Evolutionary conservation across 2,888 invertebrate genomes (phyloP), one percentile per base, ranked within the genome.

Genomic region (Ophraella communa): DNA sequence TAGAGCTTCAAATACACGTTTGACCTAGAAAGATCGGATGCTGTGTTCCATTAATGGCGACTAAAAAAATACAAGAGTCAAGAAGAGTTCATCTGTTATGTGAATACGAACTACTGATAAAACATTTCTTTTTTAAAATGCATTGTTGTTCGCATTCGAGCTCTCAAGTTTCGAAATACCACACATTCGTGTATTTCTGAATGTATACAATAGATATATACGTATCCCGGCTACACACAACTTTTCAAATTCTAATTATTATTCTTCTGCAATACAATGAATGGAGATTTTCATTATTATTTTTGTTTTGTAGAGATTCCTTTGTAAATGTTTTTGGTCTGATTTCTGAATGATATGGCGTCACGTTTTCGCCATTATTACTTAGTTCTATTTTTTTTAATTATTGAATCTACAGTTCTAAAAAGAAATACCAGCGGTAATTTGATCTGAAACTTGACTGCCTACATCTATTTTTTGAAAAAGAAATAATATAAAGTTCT

Each of bases 231-330:
- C 49, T 23, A 14, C 18, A 51, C 20, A 42, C n/a, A n/a, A 62
- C 57, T 27, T 56, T 56, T 58, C 23, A 64, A 60, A 64, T 64
- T 64, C 51, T 65, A 65, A 65, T 65, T 58, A 65, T 65, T 54
- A 53, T 44, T 57, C 21, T 54, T 54, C 54, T n/a, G n/a, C n/a
- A n/a, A 62, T 65, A 62, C 62, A 62, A 62, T 62, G 56, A 20
- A 39, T 57, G 35, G 21, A 44, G 21, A 49, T 65, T 60, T 45
- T 58, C 62, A 55, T 62, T 65, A 62, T 24, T 65, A n/a, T n/a
- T n/a, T n/a, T n/a, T n/a, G n/a, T n/a, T 54, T 62, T 52, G 52
- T 53, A 58, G 47, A 57, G 57, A 54, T 62, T 65, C 62, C 51
- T 62, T 62, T 62, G 62, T 62, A 42, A 49, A 49, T 14, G 55